These are phyloP conservation scores for Sturnira hondurensis DNA, from an alignment of 2,113 vertebrate genomes.

Conservation along the genomic window DNA sequence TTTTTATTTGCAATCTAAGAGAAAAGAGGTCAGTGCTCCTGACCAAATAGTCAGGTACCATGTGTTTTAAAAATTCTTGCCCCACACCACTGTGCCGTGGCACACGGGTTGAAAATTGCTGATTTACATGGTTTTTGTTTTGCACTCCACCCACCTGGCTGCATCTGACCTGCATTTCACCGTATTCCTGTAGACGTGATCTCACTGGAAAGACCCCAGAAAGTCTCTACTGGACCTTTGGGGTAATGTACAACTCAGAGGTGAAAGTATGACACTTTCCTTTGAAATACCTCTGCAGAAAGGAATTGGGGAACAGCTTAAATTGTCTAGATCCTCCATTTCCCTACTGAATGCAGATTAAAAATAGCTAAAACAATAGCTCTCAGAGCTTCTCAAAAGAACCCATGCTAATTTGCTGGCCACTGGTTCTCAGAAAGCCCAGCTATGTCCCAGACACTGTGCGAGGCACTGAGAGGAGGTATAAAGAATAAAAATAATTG, in stretches of 20 bases:
- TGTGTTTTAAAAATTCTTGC: too few relatives aligned
- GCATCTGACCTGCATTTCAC: neutral
- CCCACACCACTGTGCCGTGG: too few relatives aligned
- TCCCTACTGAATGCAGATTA: neutral
- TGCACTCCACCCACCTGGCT: neutral
- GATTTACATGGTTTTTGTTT: neutral
- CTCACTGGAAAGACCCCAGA: conserved; percentile 28
- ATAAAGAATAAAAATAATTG: neutral
- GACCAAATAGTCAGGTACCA: too few relatives aligned
- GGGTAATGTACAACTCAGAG: neutral
- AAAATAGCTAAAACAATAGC: neutral
- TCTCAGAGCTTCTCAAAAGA: neutral
- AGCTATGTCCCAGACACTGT: neutral
- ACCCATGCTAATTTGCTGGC: neutral
- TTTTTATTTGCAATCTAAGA: too few relatives aligned
- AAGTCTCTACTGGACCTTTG: neutral
- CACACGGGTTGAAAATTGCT: too few relatives aligned
- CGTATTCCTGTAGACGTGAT: conserved; percentile 27
- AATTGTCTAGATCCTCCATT: neutral
- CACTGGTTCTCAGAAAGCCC: neutral
- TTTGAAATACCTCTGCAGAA: conserved; percentile 5
- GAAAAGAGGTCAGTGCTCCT: too few relatives aligned
- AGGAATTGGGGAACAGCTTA: neutral
- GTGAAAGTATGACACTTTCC: neutral
- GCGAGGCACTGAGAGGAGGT: neutral